Conservation (phyloP, 2,888 invertebrate species). For the Tetragonisca angustula region DNA sequence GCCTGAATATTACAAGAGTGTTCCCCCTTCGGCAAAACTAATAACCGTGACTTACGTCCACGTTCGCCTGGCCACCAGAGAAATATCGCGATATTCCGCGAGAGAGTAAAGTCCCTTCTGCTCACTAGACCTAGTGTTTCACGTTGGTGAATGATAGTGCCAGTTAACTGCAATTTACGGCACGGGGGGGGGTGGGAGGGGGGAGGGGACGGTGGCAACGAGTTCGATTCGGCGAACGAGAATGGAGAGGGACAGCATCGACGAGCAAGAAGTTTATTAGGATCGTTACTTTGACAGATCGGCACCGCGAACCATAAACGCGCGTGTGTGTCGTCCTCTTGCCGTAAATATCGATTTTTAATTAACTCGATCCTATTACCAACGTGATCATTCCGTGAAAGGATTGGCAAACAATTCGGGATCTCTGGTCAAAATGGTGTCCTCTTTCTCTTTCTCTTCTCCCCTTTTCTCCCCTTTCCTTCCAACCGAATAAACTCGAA, state of each 20-base stretch:
- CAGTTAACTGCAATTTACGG: conserved; percentile 43
- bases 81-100: background rate
- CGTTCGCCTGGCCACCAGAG: too few species aligned
- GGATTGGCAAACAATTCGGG: background rate
- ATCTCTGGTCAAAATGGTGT: background rate
- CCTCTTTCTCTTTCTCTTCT: background rate
- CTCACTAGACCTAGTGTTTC: conserved; percentile 1
- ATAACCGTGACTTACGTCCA: too few species aligned
- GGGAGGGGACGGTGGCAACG: conserved; percentile 19
- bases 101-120: background rate
- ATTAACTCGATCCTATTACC: conserved; percentile 50
- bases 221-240: conserved; percentile 15
- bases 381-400: conserved; percentile 23
- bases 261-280: conserved; percentile 45
- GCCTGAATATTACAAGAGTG: too few species aligned
- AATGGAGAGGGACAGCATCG: conserved; percentile 2
- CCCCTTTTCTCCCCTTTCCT: background rate
- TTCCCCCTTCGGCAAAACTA: too few species aligned
- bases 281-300: conserved; percentile 46
- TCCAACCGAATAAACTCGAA: background rate
- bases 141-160: conserved; percentile 33
- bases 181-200: too few species aligned
- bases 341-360: conserved; percentile 48
- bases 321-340: background rate
- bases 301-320: conserved; percentile 29